phyloP scores from a whole-genome alignment of 2,797 vertebrate genomes.

The Sciurus vulgaris region DNA sequence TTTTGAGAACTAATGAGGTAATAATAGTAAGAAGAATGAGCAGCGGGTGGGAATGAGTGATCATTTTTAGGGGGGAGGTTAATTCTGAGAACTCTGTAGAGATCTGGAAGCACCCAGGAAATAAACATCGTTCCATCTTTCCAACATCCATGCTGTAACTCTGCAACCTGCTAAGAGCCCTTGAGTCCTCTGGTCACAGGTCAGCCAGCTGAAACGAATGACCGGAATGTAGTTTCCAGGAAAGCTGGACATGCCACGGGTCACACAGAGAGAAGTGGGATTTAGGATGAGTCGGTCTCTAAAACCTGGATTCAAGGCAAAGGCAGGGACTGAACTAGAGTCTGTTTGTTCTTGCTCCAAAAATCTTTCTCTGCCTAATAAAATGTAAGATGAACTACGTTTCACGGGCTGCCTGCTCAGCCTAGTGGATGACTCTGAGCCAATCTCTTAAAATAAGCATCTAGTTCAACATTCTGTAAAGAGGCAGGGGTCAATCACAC shows the following conservation, averaged over 20 bases:
- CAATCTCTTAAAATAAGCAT: neutral
- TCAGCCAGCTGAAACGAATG: neutral
- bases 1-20: neutral
- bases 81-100: neutral
- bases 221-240: neutral
- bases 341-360: neutral
- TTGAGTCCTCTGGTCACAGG: neutral
- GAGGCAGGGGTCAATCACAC: neutral
- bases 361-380: neutral
- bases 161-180: neutral
- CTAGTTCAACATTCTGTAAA: neutral
- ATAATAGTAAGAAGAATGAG: neutral
- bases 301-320: neutral
- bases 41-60: neutral
- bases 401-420: neutral
- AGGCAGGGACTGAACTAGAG: neutral
- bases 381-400: neutral
- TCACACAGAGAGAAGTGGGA: neutral
- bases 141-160: neutral
- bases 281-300: neutral
- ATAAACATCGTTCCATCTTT: neutral
- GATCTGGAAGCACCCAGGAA: slow-evolving; percentile 10
- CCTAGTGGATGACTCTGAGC: neutral
- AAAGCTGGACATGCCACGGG: neutral
- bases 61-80: neutral